phyloP scores from a whole-genome alignment of 2,113 vertebrate genomes.

The Aramus guarauna region DNA sequence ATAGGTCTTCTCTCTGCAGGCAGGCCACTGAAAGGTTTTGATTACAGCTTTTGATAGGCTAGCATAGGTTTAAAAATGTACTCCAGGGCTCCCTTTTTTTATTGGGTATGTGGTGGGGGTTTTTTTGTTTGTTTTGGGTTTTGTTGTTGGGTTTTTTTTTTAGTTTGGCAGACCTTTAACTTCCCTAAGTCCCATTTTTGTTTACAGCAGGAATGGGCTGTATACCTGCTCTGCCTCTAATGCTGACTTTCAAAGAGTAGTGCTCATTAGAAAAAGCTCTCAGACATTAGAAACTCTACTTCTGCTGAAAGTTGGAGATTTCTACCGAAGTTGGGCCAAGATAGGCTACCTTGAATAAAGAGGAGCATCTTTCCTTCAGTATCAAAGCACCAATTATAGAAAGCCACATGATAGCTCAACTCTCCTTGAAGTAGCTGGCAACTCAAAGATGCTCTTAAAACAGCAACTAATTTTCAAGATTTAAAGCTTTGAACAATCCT shows the following conservation, averaged over 20 bases:
- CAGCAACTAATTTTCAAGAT: neutral
- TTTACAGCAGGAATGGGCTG: neutral
- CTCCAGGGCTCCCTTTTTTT: neutral
- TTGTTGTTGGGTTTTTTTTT: neutral
- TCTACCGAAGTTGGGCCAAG: neutral
- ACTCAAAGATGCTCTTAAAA: neutral
- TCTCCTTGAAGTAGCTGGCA: neutral
- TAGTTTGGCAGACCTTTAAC: neutral
- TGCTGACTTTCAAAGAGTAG: neutral
- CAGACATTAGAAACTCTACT: neutral
- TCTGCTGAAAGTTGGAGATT: neutral
- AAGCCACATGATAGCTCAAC: neutral
- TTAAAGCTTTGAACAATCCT: neutral
- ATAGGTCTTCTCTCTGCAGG: neutral
- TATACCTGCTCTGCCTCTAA: neutral
- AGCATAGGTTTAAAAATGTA: neutral
- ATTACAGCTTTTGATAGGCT: neutral
- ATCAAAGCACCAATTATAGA: neutral
- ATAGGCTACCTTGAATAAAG: neutral
- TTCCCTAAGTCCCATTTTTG: neutral
- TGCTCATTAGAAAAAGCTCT: fast-evolving
- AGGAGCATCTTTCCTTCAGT: neutral
- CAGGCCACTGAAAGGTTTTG: fast-evolving
- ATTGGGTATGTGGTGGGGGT: no score
- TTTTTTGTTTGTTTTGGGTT: neutral